Percentiles rank a stretch among this genome's conserved stretches.
Evolutionary conservation across 2,888 invertebrate genomes (phyloP).

Genomic region (Hemicrepidius hirtus): DNA sequence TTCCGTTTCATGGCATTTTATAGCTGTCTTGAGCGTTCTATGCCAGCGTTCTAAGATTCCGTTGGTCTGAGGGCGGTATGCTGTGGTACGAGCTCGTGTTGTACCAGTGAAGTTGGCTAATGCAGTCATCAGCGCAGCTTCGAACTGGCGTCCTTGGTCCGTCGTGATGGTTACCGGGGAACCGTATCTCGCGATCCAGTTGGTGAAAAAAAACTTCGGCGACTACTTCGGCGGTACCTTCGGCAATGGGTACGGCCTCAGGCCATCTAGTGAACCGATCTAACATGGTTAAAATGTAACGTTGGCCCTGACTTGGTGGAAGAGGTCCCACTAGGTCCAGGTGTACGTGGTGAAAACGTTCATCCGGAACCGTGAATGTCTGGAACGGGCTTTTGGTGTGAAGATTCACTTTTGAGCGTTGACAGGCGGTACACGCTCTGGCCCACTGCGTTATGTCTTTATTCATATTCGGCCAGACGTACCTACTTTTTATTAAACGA

Average conservation of each 20-base stretch:
- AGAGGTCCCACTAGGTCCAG: constrained; percentile 59
- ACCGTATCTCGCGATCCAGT: constrained; percentile 69
- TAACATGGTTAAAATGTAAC: no score
- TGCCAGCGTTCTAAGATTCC: constrained; percentile 63
- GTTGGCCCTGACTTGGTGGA: constrained; percentile 49
- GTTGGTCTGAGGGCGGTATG: constrained; percentile 66
- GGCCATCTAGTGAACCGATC: constrained; percentile 68
- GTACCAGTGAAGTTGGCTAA: constrained; percentile 46
- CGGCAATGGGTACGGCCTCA: constrained; percentile 64
- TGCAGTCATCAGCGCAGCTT: constrained; percentile 62
- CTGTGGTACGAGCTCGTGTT: constrained; percentile 36
- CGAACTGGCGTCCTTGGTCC: constrained; percentile 68
- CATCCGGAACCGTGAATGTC: no score
- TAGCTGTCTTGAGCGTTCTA: constrained; percentile 49
- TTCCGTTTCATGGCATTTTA: constrained; percentile 38
- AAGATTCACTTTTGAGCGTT: no score
- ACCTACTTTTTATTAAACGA: no score
- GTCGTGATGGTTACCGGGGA: constrained; percentile 63
- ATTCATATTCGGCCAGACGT: no score
- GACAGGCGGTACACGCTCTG: no score
- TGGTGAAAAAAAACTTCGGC: constrained; percentile 62
- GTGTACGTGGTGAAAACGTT: no score
- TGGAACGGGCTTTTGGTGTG: no score
- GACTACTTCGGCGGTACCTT: constrained; percentile 67
- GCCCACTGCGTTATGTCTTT: no score